A percentile compares a stretch with the other conserved stretches of the same genome.
Conservation (phyloP, 2,113 vertebrate genomes). For the Cebus imitator region DNA sequence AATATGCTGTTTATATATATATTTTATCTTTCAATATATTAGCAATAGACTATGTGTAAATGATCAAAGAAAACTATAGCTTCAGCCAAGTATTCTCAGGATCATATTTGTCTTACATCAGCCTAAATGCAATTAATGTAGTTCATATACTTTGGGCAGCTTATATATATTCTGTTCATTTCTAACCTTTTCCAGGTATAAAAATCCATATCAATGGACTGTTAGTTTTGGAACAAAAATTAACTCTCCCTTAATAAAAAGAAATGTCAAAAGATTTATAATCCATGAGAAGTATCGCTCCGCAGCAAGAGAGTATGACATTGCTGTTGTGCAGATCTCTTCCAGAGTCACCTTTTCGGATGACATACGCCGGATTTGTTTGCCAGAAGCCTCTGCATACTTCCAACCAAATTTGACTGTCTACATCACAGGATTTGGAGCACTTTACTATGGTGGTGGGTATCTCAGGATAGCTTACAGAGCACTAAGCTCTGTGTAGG, state of each 20-base stretch:
- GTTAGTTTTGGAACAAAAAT: slow-evolving; percentile 85
- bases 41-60: background rate
- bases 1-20: background rate
- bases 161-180: slow-evolving; percentile 26
- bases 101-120: background rate
- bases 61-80: background rate
- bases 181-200: slow-evolving; percentile 74
- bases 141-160: background rate
- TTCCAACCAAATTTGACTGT: slow-evolving; percentile 79
- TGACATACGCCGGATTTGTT: slow-evolving; percentile 82
- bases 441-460: slow-evolving; percentile 82
- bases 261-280: slow-evolving; percentile 79
- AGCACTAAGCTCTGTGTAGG: background rate
- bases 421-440: slow-evolving; percentile 87
- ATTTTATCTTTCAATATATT: slow-evolving; percentile 3
- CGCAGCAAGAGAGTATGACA: slow-evolving; percentile 76
- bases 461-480: background rate
- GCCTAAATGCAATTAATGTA: background rate
- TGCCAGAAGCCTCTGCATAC: slow-evolving; percentile 80
- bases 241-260: slow-evolving; percentile 81
- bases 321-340: slow-evolving; percentile 83
- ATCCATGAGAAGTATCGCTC: slow-evolving; percentile 78
- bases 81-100: background rate
- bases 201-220: slow-evolving; percentile 80
- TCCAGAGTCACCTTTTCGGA: slow-evolving; percentile 78